These are phyloP conservation scores for Lepidochitona cinerea DNA, from an alignment of 2,888 invertebrate species.

Conservation along the genomic window DNA sequence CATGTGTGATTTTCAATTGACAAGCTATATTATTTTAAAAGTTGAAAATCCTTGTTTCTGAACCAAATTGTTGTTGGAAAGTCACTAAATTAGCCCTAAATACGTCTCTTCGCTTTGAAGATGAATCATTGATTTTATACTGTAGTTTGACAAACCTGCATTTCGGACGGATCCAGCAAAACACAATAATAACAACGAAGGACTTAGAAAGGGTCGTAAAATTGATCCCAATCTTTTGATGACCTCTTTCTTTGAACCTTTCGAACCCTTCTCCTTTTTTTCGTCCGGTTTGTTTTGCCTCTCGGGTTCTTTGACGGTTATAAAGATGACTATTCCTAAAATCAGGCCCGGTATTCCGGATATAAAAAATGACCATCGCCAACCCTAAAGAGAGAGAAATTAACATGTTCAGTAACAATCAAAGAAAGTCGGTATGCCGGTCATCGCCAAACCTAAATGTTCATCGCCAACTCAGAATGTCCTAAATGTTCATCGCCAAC, in stretches of 20 bases:
- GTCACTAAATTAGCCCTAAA: too few relatives aligned
- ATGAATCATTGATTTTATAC: not conserved
- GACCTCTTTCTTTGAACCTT: not conserved
- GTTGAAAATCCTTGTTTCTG: too few relatives aligned
- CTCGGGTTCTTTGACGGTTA: slow-evolving; percentile 68
- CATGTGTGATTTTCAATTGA: too few relatives aligned
- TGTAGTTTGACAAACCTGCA: slow-evolving; percentile 52
- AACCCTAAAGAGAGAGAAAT: too few relatives aligned
- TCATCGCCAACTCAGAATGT: too few relatives aligned
- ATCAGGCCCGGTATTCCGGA: slow-evolving; percentile 70
- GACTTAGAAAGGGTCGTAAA: slow-evolving; percentile 55
- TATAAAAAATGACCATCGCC: slow-evolving; percentile 70
- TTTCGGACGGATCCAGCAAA: slow-evolving; percentile 70
- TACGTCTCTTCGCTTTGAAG: too few relatives aligned
- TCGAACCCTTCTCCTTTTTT: slow-evolving; percentile 3
- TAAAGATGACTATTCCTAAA: slow-evolving; percentile 62
- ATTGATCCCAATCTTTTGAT: slow-evolving; percentile 22
- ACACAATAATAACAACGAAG: slow-evolving; percentile 66
- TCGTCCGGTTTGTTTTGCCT: slow-evolving; percentile 16
- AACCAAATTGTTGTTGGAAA: too few relatives aligned
- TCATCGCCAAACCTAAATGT: too few relatives aligned
- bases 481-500: too few relatives aligned
- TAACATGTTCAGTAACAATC: too few relatives aligned
- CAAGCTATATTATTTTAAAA: too few relatives aligned
- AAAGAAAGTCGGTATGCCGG: too few relatives aligned